Evolutionary conservation across 2,113 vertebrate genomes (phyloP).

Genomic region (Vidua chalybeata): DNA sequence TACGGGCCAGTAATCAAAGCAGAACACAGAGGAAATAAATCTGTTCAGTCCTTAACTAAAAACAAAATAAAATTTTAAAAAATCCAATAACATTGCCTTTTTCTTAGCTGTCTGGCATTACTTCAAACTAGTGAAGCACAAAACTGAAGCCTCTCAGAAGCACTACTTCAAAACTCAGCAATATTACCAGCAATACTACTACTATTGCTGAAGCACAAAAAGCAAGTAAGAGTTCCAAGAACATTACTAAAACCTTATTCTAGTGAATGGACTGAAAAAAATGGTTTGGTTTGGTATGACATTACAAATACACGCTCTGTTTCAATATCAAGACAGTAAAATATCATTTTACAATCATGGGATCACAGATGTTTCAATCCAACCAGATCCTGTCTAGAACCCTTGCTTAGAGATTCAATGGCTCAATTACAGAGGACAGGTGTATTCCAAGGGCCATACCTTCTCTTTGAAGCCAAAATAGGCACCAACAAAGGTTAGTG

Average conservation of each 20-base stretch:
- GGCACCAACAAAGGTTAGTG: slow-evolving; percentile 86
- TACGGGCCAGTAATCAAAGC: not conserved
- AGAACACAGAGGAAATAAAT: not conserved
- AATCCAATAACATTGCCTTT: not conserved
- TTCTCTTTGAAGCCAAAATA: slow-evolving; percentile 91
- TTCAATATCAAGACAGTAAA: not conserved
- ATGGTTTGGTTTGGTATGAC: not conserved
- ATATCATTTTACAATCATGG: not conserved
- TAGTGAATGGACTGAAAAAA: not conserved
- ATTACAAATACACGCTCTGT: not conserved
- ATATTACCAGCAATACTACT: not conserved
- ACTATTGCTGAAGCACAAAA: not conserved
- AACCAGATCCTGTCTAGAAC: not conserved
- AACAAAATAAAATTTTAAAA: not conserved
- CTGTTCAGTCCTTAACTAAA: not conserved
- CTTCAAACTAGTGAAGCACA: not conserved
- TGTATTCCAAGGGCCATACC: slow-evolving; percentile 53
- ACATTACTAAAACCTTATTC: not conserved
- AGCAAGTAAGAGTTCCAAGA: not conserved
- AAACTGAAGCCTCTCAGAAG: not conserved
- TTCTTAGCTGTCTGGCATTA: not conserved
- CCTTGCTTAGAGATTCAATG: not conserved
- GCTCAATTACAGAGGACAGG: not conserved
- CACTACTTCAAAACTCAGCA: not conserved
- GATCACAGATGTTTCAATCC: not conserved